Evolutionary conservation across 2,797 vertebrate genomes (phyloP).

Genomic region (Euthynnus affinis): DNA sequence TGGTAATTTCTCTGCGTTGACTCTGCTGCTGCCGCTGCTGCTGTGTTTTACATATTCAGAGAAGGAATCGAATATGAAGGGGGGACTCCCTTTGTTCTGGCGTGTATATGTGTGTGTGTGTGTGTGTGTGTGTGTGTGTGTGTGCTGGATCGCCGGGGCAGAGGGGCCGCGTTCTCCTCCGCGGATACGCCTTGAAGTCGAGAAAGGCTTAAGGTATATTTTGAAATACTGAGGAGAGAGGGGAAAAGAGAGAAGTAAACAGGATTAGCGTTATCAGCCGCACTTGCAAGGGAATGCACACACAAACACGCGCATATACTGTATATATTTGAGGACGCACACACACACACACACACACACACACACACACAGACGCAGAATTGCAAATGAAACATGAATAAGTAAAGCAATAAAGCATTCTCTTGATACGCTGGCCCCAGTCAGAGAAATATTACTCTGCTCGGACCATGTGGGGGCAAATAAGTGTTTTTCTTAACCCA

Average conservation of each 20-base stretch:
- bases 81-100: constrained; percentile 68
- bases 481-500: constrained; percentile 69
- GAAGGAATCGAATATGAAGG: constrained; percentile 74
- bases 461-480: constrained; percentile 53
- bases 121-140: constrained; percentile 23
- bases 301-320: constrained; percentile 29
- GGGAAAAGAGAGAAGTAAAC: constrained; percentile 81
- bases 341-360: constrained; percentile 12
- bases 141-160: constrained; percentile 55
- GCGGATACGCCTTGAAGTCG: constrained; percentile 77
- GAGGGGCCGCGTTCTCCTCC: constrained; percentile 56
- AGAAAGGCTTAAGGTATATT: constrained; percentile 73
- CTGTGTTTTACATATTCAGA: constrained; percentile 85
- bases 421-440: constrained; percentile 66
- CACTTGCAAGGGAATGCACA: constrained; percentile 64
- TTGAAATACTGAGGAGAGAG: constrained; percentile 64
- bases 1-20: constrained; percentile 82
- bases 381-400: constrained; percentile 85
- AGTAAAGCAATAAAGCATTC: constrained; percentile 79
- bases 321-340: constrained; percentile 48
- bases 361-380: constrained; percentile 50
- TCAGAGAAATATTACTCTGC: constrained; percentile 60
- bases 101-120: constrained; percentile 25
- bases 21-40: constrained; percentile 53
- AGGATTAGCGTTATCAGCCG: constrained; percentile 85